Base-by-base conservation (phyloP, 1,140 invertebrate species). In the Rhopalosiphum padi region DNA sequence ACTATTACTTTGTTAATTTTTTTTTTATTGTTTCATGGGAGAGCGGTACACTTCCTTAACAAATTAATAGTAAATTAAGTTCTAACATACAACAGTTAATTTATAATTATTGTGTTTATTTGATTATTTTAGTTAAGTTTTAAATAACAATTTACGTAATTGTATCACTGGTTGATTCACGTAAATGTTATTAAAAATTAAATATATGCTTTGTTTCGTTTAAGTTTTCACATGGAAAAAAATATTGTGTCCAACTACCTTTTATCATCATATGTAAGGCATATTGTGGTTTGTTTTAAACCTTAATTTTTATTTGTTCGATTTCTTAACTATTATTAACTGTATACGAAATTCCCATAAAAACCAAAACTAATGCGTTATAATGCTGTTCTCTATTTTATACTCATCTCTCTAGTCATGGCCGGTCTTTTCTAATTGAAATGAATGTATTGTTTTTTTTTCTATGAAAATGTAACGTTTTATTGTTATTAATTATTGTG, bases 401-500 rank as follows among this genome's bases (percentile, higher is more conserved):
- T 93, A 93, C 82, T 11, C 35, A 25, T 55, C n/a, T 91, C 41
- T 93, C 91, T 93, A 93, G 91, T 93, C 91, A 93, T 93, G 82
- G 82, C 82, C 82, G 48, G 91, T 48, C 48, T 86, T 86, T 43
- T 86, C 91, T 85, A 11, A 51, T 86, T 9, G 18, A 93, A 85
- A 93, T 85, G 3, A 83, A 83, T 55, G 35, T 89, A 86, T 85
- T 85, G 82, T 93, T 93, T 85, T 93, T 91, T 93, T 93, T 93
- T 85, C 91, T 86, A 85, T 85, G n/a, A 48, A 77, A 46, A 83
- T 86, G 91, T 83, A 93, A 93, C 91, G 22, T 85, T 93, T 93
- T 92, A 41, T 93, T 93, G 77, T 93, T 93, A 85, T 93, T 77
- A 77, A 77, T 85, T 93, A 93, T 93, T 93, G 23, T 93, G 37